Conservation (phyloP, 2,797 vertebrate genomes). For the Brotula barbata region DNA sequence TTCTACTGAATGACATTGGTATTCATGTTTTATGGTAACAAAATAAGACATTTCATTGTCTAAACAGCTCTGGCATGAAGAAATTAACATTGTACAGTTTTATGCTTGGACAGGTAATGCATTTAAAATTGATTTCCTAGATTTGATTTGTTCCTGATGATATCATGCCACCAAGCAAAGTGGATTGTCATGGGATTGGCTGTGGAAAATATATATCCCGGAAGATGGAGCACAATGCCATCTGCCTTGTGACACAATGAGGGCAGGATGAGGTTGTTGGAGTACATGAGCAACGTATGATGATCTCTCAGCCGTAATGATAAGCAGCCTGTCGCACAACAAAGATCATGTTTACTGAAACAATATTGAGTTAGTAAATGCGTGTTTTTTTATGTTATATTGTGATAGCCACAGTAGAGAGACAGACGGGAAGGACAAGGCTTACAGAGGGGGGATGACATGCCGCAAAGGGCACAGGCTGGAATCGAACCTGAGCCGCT, state of each 20-base stretch:
- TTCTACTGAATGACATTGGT: no score
- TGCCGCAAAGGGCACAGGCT: no score
- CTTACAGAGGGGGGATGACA: no score
- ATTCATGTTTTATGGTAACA: no score
- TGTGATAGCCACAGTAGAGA: no score
- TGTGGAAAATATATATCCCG: slow-evolving; percentile 43
- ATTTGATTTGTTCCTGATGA: slow-evolving; percentile 41
- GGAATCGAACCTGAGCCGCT: no score
- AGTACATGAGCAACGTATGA: slow-evolving; percentile 18
- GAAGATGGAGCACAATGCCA: slow-evolving; percentile 43
- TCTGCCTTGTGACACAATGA: slow-evolving; percentile 49
- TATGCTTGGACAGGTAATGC: neutral
- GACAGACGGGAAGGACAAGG: no score
- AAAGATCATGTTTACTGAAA: neutral
- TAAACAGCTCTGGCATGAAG: neutral
- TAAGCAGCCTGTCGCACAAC: slow-evolving; percentile 1
- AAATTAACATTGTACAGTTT: slow-evolving; percentile 3
- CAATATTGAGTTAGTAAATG: no score
- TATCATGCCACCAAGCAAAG: slow-evolving; percentile 28
- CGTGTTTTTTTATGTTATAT: no score
- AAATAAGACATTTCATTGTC: neutral
- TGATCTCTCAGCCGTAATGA: slow-evolving; percentile 19
- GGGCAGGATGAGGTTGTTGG: slow-evolving; percentile 21
- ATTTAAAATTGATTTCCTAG: slow-evolving; percentile 21
- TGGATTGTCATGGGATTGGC: slow-evolving; percentile 42